Percentiles rank a stretch among this genome's conserved stretches.
Conservation (phyloP, 35 echinoderm and acorn worm species). For the Anneissia japonica region DNA sequence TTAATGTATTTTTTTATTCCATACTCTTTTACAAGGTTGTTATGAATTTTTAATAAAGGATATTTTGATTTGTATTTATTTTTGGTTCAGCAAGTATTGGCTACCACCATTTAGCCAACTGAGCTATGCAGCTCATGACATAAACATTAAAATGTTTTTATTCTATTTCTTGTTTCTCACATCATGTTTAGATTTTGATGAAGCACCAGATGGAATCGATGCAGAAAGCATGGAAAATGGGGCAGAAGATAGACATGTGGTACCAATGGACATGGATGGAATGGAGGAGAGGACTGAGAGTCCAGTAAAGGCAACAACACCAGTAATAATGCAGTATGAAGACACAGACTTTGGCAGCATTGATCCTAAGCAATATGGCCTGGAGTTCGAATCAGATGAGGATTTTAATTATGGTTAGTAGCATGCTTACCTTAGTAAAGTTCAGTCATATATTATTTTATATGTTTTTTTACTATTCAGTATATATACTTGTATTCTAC, state of each 20-base stretch:
- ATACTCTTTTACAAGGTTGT: too few species aligned
- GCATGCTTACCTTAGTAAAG: not conserved
- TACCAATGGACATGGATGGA: not conserved
- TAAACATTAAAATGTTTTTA: too few species aligned
- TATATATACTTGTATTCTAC: not conserved
- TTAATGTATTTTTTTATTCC: too few species aligned
- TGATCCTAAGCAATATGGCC: slow-evolving; percentile 44
- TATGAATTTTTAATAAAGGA: too few species aligned
- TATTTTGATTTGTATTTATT: too few species aligned
- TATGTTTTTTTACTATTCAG: too few species aligned
- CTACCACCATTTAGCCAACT: too few species aligned
- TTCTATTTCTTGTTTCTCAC: too few species aligned
- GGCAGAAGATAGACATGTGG: not conserved
- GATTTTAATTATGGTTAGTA: slow-evolving; percentile 59
- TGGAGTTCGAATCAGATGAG: slow-evolving; percentile 39
- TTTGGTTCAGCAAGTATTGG: too few species aligned
- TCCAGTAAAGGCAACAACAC: not conserved
- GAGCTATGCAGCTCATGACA: too few species aligned
- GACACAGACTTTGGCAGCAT: slow-evolving; percentile 37
- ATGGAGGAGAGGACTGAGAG: not conserved
- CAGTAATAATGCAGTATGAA: not conserved
- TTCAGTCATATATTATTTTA: not conserved
- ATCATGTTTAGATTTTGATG: not conserved
- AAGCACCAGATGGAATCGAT: not conserved
- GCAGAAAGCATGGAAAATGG: not conserved